Evolutionary conservation across 2,797 vertebrate species (phyloP).

Genomic region (Pantherophis alleghaniensis): DNA sequence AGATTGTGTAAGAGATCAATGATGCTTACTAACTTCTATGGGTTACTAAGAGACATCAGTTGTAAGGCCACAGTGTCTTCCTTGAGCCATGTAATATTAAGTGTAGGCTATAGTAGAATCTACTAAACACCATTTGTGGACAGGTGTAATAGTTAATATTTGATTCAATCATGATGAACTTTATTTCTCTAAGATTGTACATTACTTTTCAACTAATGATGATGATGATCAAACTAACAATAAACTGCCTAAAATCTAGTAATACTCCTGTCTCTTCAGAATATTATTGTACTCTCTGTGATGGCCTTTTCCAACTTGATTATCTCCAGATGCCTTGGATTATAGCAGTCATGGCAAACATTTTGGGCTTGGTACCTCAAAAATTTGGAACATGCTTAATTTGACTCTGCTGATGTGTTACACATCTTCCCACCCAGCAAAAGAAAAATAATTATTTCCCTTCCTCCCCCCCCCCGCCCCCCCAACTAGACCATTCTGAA

Average conservation of each 20-base stretch:
- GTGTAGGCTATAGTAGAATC: background rate
- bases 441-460: background rate
- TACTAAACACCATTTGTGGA: background rate
- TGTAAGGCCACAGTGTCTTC: background rate
- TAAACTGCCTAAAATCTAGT: background rate
- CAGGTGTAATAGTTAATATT: background rate
- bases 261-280: background rate
- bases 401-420: background rate
- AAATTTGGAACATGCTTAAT: background rate
- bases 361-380: background rate
- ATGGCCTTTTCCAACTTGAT: background rate
- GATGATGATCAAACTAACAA: background rate
- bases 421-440: background rate
- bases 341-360: background rate
- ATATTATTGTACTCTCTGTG: background rate
- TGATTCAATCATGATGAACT: background rate
- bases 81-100: background rate
- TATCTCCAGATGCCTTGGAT: background rate
- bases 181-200: background rate
- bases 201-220: background rate
- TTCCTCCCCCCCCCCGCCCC: no score
- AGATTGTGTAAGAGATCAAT: background rate
- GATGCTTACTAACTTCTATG: background rate
- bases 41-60: background rate
- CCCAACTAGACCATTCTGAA: background rate